phyloP scores from a whole-genome alignment of 2,113 vertebrate genomes.

The Epinephelus lanceolatus region DNA sequence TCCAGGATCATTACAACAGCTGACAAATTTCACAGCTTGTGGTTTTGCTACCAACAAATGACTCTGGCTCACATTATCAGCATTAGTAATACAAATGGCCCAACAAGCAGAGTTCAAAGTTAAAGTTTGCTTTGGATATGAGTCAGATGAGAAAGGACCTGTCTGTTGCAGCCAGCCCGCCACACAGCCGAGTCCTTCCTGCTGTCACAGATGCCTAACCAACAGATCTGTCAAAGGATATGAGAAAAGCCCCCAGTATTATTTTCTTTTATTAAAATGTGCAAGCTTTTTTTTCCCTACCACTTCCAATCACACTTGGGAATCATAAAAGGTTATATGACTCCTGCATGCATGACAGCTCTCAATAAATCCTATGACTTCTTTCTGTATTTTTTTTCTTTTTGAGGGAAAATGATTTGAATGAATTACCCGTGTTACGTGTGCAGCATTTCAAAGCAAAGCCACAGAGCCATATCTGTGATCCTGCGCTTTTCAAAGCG shows the following conservation, averaged over 20 bases:
- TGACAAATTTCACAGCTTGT: conserved; percentile 27
- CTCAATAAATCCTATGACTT: conserved; percentile 63
- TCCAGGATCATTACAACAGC: conserved; percentile 30
- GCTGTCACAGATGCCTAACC: conserved; percentile 62
- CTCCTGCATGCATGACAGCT: conserved; percentile 62
- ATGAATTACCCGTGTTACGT: conserved; percentile 22
- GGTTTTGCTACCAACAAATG: conserved; percentile 25
- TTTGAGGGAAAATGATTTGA: conserved; percentile 21
- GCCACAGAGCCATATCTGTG: neutral
- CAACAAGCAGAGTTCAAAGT: conserved; percentile 21
- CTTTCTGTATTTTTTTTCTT: conserved; percentile 27
- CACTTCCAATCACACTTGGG: conserved; percentile 57
- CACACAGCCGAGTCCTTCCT: conserved; percentile 34
- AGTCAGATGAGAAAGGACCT: conserved; percentile 24
- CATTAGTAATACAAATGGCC: conserved; percentile 22
- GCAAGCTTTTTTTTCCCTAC: conserved; percentile 37
- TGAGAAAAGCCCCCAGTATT: conserved; percentile 67
- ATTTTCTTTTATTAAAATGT: conserved; percentile 76
- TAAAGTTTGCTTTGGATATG: conserved; percentile 35
- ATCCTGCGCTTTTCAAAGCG: conserved; percentile 28
- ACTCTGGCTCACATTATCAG: conserved; percentile 12
- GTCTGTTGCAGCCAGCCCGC: conserved; percentile 4
- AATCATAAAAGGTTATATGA: conserved; percentile 62
- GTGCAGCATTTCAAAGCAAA: conserved; percentile 37
- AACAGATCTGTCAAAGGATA: conserved; percentile 74